phyloP scores from a whole-genome alignment of 2,113 vertebrate species.

The Polypterus senegalus region DNA sequence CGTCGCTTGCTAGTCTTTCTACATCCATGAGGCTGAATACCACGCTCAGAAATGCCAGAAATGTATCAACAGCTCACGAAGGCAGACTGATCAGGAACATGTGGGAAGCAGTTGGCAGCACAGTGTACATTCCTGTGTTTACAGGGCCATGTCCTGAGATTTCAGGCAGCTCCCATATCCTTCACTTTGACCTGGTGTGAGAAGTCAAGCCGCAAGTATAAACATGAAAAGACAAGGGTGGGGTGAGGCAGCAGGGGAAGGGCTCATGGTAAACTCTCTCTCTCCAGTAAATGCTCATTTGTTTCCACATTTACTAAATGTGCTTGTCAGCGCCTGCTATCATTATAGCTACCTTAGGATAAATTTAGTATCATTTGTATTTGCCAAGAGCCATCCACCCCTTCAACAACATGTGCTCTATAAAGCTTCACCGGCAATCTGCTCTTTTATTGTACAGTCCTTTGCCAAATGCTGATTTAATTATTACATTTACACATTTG shows the following conservation, averaged over 20 bases:
- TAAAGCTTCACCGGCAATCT: too few species aligned
- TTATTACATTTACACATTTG: too few species aligned
- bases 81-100: conserved; percentile 17
- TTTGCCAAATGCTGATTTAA: too few species aligned
- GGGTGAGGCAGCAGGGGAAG: not conserved
- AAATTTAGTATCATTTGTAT: too few species aligned
- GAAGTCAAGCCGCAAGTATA: conserved; percentile 29
- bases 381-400: too few species aligned
- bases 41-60: conserved; percentile 18
- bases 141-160: conserved; percentile 22
- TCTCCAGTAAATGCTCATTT: conserved; percentile 33
- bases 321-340: too few species aligned
- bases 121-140: conserved; percentile 33
- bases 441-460: too few species aligned
- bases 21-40: conserved; percentile 5
- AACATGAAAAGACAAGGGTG: conserved; percentile 26
- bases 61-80: conserved; percentile 17
- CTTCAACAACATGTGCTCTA: too few species aligned
- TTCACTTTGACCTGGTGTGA: conserved; percentile 30
- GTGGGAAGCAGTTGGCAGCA: conserved; percentile 25
- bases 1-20: conserved; percentile 6
- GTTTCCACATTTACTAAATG: conserved; percentile 6
- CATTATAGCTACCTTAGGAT: too few species aligned
- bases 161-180: conserved; percentile 35
- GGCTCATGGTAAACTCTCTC: not conserved